phyloP scores from a whole-genome alignment of 2,888 invertebrate species.

The Tipula unca region DNA sequence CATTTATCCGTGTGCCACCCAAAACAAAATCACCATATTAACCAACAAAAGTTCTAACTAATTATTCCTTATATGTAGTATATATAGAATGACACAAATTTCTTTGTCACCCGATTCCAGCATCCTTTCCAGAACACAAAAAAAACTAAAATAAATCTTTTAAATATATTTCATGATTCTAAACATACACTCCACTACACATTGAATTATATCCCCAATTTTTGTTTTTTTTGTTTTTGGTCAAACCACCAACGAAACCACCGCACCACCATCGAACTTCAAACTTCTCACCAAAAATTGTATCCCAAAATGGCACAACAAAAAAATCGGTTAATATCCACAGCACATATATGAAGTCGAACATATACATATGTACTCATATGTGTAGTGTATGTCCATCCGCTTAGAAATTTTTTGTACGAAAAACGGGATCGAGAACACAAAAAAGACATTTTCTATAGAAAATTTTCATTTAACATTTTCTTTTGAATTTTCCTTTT shows the following conservation, averaged over 20 bases:
- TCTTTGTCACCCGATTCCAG: neutral
- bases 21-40: neutral
- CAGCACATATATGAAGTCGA: neutral
- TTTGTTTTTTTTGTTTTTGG: neutral
- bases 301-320: neutral
- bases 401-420: neutral
- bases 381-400: neutral
- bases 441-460: neutral
- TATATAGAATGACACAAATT: neutral
- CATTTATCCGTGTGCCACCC: too few relatives aligned
- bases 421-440: neutral
- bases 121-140: neutral
- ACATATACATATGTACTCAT: neutral
- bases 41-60: neutral
- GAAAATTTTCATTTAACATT: neutral
- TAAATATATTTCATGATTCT: neutral
- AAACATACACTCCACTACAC: neutral
- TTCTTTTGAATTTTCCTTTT: neutral
- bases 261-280: neutral
- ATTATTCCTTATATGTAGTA: too few relatives aligned
- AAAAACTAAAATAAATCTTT: neutral
- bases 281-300: conserved; percentile 2
- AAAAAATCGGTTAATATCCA: neutral
- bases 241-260: neutral
- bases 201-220: neutral